phyloP scores from a whole-genome alignment of 2,797 vertebrate species.

The Oreonectes daqikongensis region DNA sequence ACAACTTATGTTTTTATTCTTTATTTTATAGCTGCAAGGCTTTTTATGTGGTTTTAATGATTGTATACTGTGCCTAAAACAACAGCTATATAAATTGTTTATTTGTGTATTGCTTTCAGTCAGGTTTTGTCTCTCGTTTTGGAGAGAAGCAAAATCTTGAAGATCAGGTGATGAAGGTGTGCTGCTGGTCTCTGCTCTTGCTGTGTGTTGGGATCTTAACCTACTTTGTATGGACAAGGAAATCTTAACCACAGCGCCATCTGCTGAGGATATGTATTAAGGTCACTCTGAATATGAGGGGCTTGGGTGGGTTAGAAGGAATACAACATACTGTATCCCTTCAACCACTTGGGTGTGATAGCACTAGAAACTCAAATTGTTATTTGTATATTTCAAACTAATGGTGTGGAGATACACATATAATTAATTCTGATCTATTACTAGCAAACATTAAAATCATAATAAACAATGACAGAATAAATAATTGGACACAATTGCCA shows the following conservation, averaged over 20 bases:
- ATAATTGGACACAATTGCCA: too few relatives aligned
- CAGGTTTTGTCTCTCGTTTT: constrained; percentile 73
- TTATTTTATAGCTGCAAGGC: background rate
- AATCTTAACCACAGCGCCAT: constrained; percentile 58
- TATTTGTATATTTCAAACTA: too few relatives aligned
- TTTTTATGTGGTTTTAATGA: background rate
- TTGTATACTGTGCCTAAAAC: background rate
- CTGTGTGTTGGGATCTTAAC: constrained; percentile 62
- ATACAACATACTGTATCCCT: too few relatives aligned
- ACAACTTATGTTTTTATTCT: too few relatives aligned
- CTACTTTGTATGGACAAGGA: constrained; percentile 68
- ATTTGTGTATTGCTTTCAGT: constrained; percentile 55
- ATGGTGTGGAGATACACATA: too few relatives aligned
- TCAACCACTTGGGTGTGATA: too few relatives aligned
- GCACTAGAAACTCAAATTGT: too few relatives aligned
- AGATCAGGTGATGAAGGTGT: constrained; percentile 67
- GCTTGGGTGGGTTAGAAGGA: too few relatives aligned
- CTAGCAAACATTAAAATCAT: too few relatives aligned
- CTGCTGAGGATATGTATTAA: constrained; percentile 47
- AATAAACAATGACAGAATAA: too few relatives aligned
- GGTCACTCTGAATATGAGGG: background rate
- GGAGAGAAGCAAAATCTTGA: constrained; percentile 71
- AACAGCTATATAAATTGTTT: constrained; percentile 47
- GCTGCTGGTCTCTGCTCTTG: constrained; percentile 71
- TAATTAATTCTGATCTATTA: too few relatives aligned